A percentile compares a stretch with the other conserved stretches of the same genome.
phyloP scores from a whole-genome alignment of 2,113 vertebrate genomes.

The Columba livia region DNA sequence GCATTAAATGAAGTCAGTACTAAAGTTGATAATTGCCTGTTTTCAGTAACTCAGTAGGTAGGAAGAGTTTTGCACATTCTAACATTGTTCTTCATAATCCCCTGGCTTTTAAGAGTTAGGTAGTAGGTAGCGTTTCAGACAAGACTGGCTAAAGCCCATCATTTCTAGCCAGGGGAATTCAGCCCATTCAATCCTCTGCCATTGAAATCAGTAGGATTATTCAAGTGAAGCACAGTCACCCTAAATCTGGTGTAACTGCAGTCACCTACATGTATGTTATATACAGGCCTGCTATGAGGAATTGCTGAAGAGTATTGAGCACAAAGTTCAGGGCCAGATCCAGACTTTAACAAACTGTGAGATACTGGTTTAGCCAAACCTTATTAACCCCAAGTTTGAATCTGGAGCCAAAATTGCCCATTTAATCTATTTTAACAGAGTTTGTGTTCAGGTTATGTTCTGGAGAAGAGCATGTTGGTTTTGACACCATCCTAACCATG shows the following conservation, averaged over 20 bases:
- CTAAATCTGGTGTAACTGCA: background rate
- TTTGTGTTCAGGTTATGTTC: background rate
- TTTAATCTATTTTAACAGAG: background rate
- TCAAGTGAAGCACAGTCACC: background rate
- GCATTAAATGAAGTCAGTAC: background rate
- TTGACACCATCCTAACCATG: background rate
- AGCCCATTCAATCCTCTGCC: background rate
- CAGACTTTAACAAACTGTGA: background rate
- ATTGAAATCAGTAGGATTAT: background rate
- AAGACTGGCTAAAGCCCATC: background rate
- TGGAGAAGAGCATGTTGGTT: background rate
- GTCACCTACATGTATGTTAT: background rate
- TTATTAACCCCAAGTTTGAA: background rate
- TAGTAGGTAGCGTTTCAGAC: background rate
- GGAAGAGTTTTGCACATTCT: background rate
- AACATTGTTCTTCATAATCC: background rate
- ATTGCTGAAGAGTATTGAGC: background rate
- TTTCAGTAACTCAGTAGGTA: background rate
- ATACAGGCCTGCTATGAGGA: background rate
- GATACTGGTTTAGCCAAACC: background rate
- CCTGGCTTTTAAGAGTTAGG: background rate
- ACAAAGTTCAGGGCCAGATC: background rate
- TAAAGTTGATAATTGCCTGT: background rate
- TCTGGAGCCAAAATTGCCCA: background rate
- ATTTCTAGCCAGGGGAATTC: background rate